These are phyloP conservation scores for Antigone vipio DNA, from an alignment of 2,113 vertebrate species.

Conservation along the genomic window DNA sequence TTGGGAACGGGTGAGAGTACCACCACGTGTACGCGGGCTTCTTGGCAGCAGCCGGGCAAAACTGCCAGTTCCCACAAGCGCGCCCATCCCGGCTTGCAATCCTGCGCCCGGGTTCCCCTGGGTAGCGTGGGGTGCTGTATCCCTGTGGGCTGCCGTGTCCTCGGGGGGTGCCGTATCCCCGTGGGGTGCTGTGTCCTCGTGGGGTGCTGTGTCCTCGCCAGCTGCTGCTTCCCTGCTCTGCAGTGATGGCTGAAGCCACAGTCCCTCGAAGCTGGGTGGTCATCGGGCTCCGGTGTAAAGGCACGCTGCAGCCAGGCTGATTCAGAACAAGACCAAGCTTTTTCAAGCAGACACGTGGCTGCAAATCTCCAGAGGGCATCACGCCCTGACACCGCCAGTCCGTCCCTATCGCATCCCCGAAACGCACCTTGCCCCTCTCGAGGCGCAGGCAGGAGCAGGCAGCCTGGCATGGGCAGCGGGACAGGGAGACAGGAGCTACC, in stretches of 20 bases:
- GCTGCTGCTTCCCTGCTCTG: not conserved
- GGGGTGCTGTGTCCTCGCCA: rapidly evolving
- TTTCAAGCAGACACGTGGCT: not conserved
- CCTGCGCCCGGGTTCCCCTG: rapidly evolving
- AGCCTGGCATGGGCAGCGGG: not conserved
- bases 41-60: not conserved
- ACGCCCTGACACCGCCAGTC: rapidly evolving
- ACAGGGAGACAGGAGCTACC: not conserved
- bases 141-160: no score
- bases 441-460: not conserved
- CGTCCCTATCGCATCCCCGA: rapidly evolving
- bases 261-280: not conserved
- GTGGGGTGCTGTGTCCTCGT: rapidly evolving
- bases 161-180: no score
- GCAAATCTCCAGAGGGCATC: not conserved
- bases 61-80: rapidly evolving
- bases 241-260: not conserved
- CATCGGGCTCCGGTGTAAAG: rapidly evolving
- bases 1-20: not conserved
- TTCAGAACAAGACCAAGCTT: not conserved
- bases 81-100: not conserved
- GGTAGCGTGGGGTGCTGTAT: not conserved
- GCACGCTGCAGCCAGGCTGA: not conserved
- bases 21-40: not conserved
- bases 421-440: rapidly evolving